Base-by-base conservation (phyloP, 2,113 vertebrate genomes). In the Myotis lucifugus region DNA sequence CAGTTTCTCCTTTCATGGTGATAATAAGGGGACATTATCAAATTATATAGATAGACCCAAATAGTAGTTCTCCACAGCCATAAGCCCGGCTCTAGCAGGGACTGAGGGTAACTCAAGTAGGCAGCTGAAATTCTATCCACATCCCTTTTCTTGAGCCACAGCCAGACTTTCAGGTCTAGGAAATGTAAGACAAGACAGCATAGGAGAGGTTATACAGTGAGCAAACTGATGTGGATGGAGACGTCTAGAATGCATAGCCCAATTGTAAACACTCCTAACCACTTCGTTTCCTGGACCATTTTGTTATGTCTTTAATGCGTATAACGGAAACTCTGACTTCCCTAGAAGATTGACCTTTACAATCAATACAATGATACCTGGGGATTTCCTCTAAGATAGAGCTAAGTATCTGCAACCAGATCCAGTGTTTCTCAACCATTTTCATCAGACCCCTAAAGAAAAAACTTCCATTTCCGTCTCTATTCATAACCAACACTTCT, bases 251-350 rank as follows among this genome's bases (percentile, higher is more conserved):
- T 92, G 56, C 83, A 54, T 0, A 73, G 61, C 29, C 29, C 91
- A 64, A 54, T 34, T 95, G 84, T 10, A 81, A 61, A 82, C 54
- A 91, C 23, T 81, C 93, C 87, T 96, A 86, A 91, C 77, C 79
- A 88, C 6, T 79, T 90, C 77, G 91, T 15, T 96, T 97, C 97
- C 97, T 95, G 84, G 86, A 52, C 93, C 74, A 78, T 48, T n/a
- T 29, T 90, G 95, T 78, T 25, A 3, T 0, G 0, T 42, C 84
- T 89, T 42, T 88, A 79, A 73, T 48, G 37, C 2, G 32, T 3
- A 42, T 2, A 29, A 64, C 76, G 87, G 34, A 94, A 89, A 94
- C 1, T 56, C 10, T 90, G 50, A 96, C 89, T 90, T 97, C 92
- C 82, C 69, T 82, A 52, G 34, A 95, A 93, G 56, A 32, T 0